These are phyloP conservation scores for Phanerotoma sp. DNA, from an alignment of 2,888 invertebrate genomes.

Conservation along the genomic window DNA sequence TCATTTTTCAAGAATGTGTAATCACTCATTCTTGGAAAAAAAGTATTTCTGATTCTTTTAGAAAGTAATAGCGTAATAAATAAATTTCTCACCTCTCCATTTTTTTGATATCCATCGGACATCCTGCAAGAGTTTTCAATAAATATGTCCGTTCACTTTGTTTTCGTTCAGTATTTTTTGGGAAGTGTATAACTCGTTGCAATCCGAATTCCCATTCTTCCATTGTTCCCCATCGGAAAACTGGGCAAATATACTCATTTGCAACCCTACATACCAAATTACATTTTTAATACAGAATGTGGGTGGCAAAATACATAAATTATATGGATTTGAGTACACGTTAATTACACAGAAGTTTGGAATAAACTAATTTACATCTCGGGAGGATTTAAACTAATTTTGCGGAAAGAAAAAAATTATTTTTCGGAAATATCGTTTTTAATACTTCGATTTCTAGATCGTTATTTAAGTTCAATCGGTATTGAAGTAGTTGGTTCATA, in stretches of 20 bases:
- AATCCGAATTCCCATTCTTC: constrained; percentile 84
- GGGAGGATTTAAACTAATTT: too few species aligned
- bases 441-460: too few species aligned
- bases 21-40: too few species aligned
- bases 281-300: neutral
- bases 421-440: too few species aligned
- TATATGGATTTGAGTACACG: too few species aligned
- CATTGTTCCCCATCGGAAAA: constrained; percentile 78
- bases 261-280: constrained; percentile 62
- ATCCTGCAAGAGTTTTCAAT: constrained; percentile 76
- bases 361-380: too few species aligned
- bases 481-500: too few species aligned
- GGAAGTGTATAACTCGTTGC: constrained; percentile 74
- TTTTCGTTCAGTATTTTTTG: constrained; percentile 62
- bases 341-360: too few species aligned
- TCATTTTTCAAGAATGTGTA: too few species aligned
- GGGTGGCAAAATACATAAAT: neutral
- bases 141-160: constrained; percentile 77
- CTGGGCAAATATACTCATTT: constrained; percentile 76
- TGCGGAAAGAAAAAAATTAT: too few species aligned
- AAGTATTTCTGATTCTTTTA: constrained; percentile 6
- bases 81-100: constrained; percentile 59
- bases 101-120: constrained; percentile 71
- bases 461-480: too few species aligned
- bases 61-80: constrained; percentile 7